Conservation (phyloP, 2,797 vertebrate genomes). For the Eulemur coronatus region DNA sequence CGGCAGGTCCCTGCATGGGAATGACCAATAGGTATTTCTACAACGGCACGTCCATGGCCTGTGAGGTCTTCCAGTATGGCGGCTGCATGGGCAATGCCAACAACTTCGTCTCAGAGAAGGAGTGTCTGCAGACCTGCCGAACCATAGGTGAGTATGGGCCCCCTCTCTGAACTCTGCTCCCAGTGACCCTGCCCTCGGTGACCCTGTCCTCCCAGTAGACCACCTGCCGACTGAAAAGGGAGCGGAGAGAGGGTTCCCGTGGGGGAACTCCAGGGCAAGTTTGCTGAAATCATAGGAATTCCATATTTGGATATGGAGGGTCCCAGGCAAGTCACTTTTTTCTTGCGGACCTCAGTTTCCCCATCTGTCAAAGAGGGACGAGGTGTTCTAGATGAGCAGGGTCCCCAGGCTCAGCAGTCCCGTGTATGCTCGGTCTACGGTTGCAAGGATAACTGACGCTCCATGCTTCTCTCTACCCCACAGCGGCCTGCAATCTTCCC, state of each 20-base stretch:
- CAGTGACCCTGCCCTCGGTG: accelerated
- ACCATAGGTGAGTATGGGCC: conserved; percentile 88
- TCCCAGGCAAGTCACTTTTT: background rate
- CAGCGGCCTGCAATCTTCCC: conserved; percentile 93
- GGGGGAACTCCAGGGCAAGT: background rate
- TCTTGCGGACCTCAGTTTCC: background rate
- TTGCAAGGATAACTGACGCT: background rate
- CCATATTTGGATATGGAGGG: background rate
- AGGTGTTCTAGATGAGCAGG: background rate
- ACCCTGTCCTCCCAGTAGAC: background rate
- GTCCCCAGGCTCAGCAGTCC: background rate
- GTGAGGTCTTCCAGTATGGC: conserved; percentile 90
- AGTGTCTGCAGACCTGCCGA: conserved; percentile 94
- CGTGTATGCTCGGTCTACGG: accelerated
- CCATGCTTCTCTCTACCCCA: background rate
- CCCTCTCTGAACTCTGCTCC: accelerated
- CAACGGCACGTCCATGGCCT: conserved; percentile 92
- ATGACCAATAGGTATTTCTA: conserved; percentile 86
- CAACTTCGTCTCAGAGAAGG: conserved; percentile 91
- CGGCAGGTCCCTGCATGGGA: conserved; percentile 91
- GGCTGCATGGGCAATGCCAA: conserved; percentile 95
- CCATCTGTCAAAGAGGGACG: background rate
- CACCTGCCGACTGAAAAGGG: background rate
- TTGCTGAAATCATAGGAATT: background rate
- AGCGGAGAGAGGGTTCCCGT: accelerated